These are phyloP conservation scores for Gallinago undulata DNA, from an alignment of 2,113 vertebrate genomes.

Conservation along the genomic window DNA sequence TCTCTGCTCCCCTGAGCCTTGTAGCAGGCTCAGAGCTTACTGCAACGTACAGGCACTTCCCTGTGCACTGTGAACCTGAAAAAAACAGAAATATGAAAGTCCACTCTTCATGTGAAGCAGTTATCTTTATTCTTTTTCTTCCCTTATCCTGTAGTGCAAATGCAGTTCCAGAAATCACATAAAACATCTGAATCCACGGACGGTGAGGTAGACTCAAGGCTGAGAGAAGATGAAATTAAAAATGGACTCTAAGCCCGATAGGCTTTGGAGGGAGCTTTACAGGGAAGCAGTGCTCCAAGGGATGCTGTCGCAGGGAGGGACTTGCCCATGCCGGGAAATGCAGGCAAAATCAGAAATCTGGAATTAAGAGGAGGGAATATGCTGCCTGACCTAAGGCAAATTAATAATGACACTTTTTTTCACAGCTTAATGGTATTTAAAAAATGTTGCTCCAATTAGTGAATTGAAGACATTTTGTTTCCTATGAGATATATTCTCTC, in stretches of 20 bases:
- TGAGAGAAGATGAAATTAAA: background rate
- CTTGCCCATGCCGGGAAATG: background rate
- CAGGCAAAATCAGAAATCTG: background rate
- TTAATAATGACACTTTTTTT: background rate
- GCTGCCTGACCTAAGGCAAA: background rate
- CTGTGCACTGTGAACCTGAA: background rate
- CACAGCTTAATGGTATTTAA: background rate
- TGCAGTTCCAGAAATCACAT: background rate
- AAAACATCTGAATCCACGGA: background rate
- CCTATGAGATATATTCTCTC: background rate
- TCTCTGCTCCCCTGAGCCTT: background rate
- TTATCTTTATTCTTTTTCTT: background rate
- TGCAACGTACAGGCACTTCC: background rate
- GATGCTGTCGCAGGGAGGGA: accelerated
- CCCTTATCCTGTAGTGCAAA: background rate
- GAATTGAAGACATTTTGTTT: background rate
- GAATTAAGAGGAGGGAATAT: background rate
- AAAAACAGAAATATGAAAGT: background rate
- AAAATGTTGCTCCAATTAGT: background rate
- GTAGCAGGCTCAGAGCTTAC: background rate
- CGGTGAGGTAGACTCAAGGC: background rate
- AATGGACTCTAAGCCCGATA: background rate
- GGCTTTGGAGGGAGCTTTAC: background rate
- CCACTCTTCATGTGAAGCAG: background rate
- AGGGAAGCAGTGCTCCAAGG: background rate